Evolutionary conservation across 1,140 invertebrate species (phyloP), one percentile per base, ranked within the genome.

Genomic region (Gerris buenoi): DNA sequence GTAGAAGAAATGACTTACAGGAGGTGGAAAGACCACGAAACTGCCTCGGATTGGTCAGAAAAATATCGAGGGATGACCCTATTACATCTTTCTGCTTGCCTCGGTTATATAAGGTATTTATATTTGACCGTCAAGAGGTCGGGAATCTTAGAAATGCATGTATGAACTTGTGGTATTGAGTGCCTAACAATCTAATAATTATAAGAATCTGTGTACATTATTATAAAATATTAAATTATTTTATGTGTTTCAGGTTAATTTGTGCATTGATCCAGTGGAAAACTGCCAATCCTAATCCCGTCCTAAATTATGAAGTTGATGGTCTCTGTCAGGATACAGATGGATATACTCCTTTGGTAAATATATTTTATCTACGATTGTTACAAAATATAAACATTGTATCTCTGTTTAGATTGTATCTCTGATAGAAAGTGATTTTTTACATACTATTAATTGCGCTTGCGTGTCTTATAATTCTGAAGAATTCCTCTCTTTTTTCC

Each of bases 301-400:
- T 93, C 61, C 78, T 97, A 57, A 91, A 95, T 75, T 87, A 87
- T 26, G 93, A 97, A 81, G 87, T 97, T 2, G 92, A 97, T 81
- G 89, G 93, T 70, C 81, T 94, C 25, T 87, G 89, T 73, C 86
- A 90, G 72, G 94, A 97, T 77, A 83, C 86, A 70, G 86, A 91
- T 71, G 91, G 92, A 29, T 89, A 86, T 71, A 97, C 93, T 0
- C 93, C 95, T 60, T 80, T 97, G 76, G 91, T 93, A 77, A 77
- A n/a, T n/a, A n/a, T n/a, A n/a, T n/a, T n/a, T n/a, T n/a, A n/a
- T n/a, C n/a, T n/a, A n/a, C n/a, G n/a, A n/a, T n/a, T n/a, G n/a
- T n/a, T n/a, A n/a, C n/a, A n/a, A n/a, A n/a, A n/a, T n/a, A n/a
- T n/a, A n/a, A n/a, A n/a, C n/a, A n/a, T n/a, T n/a, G n/a, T n/a